Conservation (phyloP, 2,888 invertebrate species). For the Laothoe populi region DNA sequence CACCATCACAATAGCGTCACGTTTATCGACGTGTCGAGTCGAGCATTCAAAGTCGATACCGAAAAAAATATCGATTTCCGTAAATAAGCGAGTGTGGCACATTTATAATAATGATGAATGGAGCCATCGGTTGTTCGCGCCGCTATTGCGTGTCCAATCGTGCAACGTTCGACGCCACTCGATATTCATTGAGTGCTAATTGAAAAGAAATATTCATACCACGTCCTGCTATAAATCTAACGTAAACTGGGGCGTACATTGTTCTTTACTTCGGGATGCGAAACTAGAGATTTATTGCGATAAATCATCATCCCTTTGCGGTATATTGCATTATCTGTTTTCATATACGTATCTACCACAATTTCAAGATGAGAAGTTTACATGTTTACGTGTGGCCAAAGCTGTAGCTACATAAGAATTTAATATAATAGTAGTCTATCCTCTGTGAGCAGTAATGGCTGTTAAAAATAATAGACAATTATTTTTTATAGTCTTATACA, state of each 20-base stretch:
- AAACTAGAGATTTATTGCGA: conserved; percentile 49
- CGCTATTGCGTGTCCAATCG: conserved; percentile 81
- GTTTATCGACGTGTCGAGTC: conserved; percentile 80
- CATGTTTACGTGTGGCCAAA: not conserved
- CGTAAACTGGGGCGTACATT: conserved; percentile 70
- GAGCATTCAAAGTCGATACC: conserved; percentile 77
- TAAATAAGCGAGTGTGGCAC: conserved; percentile 84
- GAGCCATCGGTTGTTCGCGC: conserved; percentile 70
- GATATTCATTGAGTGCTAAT: conserved; percentile 76
- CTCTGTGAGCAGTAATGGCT: no score
- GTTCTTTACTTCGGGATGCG: conserved; percentile 47
- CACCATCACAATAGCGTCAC: conserved; percentile 77
- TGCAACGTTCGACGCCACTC: conserved; percentile 66
- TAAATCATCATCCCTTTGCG: conserved; percentile 57
- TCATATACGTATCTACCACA: not conserved
- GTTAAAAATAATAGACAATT: no score
- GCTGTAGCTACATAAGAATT: no score
- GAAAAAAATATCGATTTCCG: conserved; percentile 85
- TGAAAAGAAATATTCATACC: conserved; percentile 77
- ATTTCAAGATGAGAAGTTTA: not conserved
- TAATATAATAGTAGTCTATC: no score
- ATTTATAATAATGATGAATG: conserved; percentile 85
- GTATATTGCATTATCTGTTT: conserved; percentile 3
- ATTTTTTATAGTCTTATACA: no score
- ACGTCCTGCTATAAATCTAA: conserved; percentile 75